A percentile compares a stretch with the other conserved stretches of the same genome.
phyloP scores from a whole-genome alignment of 2,797 vertebrate species.

The Carduelis carduelis region DNA sequence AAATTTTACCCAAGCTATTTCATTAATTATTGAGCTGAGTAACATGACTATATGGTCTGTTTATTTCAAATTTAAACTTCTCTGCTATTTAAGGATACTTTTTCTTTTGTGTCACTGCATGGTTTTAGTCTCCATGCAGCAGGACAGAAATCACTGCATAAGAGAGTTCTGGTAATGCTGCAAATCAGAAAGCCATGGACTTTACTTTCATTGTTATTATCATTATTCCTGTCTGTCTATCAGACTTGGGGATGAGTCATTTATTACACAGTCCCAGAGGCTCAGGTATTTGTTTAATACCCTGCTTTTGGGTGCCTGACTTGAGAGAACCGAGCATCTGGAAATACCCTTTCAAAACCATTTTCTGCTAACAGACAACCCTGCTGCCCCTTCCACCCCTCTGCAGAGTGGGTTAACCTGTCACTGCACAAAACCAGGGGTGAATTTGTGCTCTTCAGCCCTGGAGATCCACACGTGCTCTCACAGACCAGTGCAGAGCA shows the following conservation, averaged over 20 bases:
- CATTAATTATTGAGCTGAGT: conserved; percentile 57
- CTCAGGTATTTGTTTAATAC: background rate
- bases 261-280: background rate
- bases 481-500: rapidly evolving
- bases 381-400: background rate
- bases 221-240: background rate
- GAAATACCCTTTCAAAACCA: background rate
- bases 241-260: background rate
- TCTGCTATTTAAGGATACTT: background rate
- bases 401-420: background rate
- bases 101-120: background rate
- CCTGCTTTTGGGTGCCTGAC: background rate
- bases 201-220: background rate
- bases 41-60: conserved; percentile 2
- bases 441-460: background rate
- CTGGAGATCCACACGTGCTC: background rate
- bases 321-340: background rate
- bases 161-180: background rate
- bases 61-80: conserved; percentile 36
- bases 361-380: background rate
- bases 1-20: conserved; percentile 53
- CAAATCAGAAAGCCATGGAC: background rate
- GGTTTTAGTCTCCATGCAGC: background rate
- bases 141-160: background rate
- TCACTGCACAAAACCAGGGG: background rate